phyloP scores from a whole-genome alignment of 2,797 vertebrate genomes.

The Helostoma temminkii region DNA sequence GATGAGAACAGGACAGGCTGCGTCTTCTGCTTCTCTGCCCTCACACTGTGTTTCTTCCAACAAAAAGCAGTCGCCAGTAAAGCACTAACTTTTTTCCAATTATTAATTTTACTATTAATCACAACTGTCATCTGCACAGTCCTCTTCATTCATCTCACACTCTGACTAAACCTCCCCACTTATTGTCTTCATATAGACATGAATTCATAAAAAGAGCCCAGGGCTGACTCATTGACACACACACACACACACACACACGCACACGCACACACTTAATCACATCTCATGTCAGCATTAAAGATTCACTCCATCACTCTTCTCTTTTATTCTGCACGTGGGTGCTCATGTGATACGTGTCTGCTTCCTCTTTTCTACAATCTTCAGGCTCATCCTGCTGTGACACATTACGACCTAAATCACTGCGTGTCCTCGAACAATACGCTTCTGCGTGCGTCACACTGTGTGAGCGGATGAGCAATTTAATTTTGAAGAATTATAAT shows the following conservation, averaged over 20 bases:
- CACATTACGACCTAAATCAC: neutral
- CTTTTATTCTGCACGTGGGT: slow-evolving; percentile 23
- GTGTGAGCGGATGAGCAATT: slow-evolving; percentile 21
- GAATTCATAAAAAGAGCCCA: slow-evolving; percentile 28
- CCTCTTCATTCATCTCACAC: slow-evolving; percentile 28
- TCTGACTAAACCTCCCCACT: slow-evolving; percentile 15
- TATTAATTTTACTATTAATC: neutral
- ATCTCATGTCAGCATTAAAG: slow-evolving; percentile 24
- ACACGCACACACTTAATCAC: slow-evolving; percentile 27
- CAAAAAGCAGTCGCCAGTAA: neutral
- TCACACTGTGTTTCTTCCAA: neutral
- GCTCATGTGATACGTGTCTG: neutral
- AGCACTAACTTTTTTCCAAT: too few species aligned
- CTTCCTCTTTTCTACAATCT: neutral
- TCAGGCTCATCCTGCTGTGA: neutral
- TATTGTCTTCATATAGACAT: slow-evolving; percentile 25
- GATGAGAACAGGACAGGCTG: neutral
- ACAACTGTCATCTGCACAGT: slow-evolving; percentile 9
- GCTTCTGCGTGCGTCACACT: neutral
- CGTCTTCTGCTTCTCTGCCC: slow-evolving; percentile 10
- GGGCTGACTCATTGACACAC: slow-evolving; percentile 42
- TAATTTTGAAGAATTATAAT: slow-evolving; percentile 45
- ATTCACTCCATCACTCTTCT: slow-evolving; percentile 28
- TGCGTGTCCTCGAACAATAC: neutral
- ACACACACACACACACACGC: slow-evolving; percentile 47